Percentiles rank a stretch among this genome's conserved stretches.
Evolutionary conservation across 2,113 vertebrate species (phyloP).

Genomic region (Corydoras sp.): DNA sequence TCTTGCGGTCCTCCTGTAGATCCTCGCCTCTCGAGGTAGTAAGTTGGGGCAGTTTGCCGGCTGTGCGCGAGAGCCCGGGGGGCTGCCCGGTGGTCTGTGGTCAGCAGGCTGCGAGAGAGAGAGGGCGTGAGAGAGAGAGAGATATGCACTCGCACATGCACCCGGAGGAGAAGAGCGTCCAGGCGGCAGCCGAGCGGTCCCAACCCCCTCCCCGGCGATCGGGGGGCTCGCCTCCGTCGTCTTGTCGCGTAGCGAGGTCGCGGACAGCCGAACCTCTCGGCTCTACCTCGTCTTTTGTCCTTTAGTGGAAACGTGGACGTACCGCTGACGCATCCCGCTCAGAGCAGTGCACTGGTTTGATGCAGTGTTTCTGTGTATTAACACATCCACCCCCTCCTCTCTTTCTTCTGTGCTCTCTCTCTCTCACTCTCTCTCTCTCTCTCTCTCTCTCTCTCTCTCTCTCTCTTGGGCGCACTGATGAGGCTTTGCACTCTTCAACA

Average conservation of each 20-base stretch:
- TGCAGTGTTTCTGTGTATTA: conserved; percentile 83
- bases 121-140: conserved; percentile 51
- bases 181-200: conserved; percentile 43
- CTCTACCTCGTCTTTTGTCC: conserved; percentile 91
- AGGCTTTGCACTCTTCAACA: conserved; percentile 34
- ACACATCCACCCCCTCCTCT: conserved; percentile 66
- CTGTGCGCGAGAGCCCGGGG: conserved; percentile 64
- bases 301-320: conserved; percentile 87
- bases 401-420: conserved; percentile 56
- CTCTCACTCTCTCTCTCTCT: conserved; percentile 49
- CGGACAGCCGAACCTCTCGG: conserved; percentile 75
- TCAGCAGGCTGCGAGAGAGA: conserved; percentile 39
- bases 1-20: conserved; percentile 57
- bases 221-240: conserved; percentile 49
- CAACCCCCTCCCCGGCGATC: conserved; percentile 54
- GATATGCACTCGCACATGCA: conserved; percentile 54
- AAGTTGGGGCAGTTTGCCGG: conserved; percentile 73
- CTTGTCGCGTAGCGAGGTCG: conserved; percentile 68
- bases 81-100: conserved; percentile 68
- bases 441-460: conserved; percentile 26
- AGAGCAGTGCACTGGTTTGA: conserved; percentile 85
- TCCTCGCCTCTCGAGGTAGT: conserved; percentile 65
- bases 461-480: conserved; percentile 23
- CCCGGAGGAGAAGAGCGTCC: conserved; percentile 58
- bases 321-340: conserved; percentile 90